Percentiles rank a stretch among this genome's conserved stretches.
These are phyloP conservation scores for Hassar affinis DNA, from an alignment of 2,113 vertebrate species.

Conservation along the genomic window DNA sequence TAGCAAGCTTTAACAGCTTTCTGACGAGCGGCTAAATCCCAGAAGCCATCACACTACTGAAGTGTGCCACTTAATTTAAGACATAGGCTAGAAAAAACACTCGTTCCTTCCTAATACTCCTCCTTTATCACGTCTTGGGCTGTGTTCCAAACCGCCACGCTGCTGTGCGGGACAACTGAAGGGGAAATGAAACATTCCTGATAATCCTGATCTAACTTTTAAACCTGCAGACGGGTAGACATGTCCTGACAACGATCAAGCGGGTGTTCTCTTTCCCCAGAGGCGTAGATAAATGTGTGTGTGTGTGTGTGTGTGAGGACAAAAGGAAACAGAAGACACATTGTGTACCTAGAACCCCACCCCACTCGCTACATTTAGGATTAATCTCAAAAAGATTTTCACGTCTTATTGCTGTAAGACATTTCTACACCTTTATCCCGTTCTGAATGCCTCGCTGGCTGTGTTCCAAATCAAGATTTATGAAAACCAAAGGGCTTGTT, in stretches of 20 bases:
- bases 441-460: neutral
- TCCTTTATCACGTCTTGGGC: neutral
- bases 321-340: constrained; percentile 5
- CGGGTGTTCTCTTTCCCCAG: neutral
- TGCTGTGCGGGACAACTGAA: too few relatives aligned
- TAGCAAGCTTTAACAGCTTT: neutral
- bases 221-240: neutral
- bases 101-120: neutral
- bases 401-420: neutral
- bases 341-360: neutral
- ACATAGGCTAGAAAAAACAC: neutral
- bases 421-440: neutral
- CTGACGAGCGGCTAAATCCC: neutral
- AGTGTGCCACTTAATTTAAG: neutral
- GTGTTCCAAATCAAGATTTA: neutral
- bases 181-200: neutral
- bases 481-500: too few relatives aligned
- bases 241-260: constrained; percentile 6
- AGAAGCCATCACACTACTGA: neutral
- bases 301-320: neutral
- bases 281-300: neutral
- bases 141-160: neutral
- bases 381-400: neutral
- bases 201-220: neutral
- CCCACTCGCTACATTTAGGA: neutral